phyloP scores from a whole-genome alignment of 2,113 vertebrate genomes.

The Peromyscus polionotus region DNA sequence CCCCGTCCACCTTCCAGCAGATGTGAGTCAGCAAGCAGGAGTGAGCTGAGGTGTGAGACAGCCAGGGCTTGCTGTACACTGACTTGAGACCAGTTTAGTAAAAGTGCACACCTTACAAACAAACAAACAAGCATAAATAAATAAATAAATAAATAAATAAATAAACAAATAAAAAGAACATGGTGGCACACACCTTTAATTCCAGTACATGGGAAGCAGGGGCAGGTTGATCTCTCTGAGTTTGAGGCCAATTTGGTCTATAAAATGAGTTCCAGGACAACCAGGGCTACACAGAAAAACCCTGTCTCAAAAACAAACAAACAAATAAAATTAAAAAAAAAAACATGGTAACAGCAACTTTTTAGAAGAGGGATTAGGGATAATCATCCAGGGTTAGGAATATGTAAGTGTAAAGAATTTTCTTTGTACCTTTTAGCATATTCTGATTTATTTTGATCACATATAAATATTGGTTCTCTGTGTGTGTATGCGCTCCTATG shows the following conservation, averaged over 20 bases:
- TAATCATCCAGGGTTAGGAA: not conserved
- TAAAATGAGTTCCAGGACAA: too few relatives aligned
- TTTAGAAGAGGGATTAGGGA: not conserved
- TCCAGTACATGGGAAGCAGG: not conserved
- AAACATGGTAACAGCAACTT: not conserved
- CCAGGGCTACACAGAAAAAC: too few relatives aligned
- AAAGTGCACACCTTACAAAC: conserved; percentile 97
- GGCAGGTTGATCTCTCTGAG: too few relatives aligned
- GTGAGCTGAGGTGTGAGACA: too few relatives aligned
- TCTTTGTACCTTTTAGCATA: not conserved
- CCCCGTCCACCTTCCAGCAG: conserved; percentile 82
- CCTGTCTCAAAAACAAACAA: not conserved
- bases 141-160: too few relatives aligned
- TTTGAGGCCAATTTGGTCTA: too few relatives aligned
- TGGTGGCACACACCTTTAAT: not conserved
- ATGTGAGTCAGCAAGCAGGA: not conserved
- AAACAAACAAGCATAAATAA: too few relatives aligned
- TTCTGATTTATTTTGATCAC: not conserved
- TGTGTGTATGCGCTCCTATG: not conserved
- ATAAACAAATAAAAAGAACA: too few relatives aligned
- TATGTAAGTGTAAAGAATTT: not conserved
- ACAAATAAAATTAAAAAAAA: not conserved
- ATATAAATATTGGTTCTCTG: not conserved
- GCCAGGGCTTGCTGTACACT: conserved; percentile 96
- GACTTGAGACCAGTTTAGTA: conserved; percentile 96